Conservation (phyloP, 2,888 invertebrate genomes). For the Nymphalis urticae region DNA sequence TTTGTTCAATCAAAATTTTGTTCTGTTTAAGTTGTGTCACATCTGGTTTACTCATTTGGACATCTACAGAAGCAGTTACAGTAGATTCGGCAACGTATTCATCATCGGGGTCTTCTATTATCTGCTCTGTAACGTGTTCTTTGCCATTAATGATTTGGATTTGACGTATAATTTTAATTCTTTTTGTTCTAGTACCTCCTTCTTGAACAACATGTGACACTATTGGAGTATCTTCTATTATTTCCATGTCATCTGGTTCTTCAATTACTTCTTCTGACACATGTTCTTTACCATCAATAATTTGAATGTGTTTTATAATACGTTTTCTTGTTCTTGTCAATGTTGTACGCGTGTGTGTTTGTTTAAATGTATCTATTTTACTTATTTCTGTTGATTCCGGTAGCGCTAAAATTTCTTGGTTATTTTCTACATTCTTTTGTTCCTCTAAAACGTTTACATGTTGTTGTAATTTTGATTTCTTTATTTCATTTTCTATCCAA, state of each 20-base stretch:
- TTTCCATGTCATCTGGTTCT: constrained; percentile 90
- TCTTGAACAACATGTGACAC: constrained; percentile 42
- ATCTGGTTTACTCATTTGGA: constrained; percentile 11
- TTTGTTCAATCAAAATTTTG: not conserved
- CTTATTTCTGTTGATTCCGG: constrained; percentile 4
- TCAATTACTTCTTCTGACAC: constrained; percentile 91
- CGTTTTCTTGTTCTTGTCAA: constrained; percentile 78
- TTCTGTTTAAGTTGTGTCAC: not conserved
- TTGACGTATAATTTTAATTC: constrained; percentile 84
- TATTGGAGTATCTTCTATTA: constrained; percentile 83
- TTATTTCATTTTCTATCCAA: constrained; percentile 2
- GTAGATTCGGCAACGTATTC: constrained; percentile 38
- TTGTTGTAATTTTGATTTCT: not conserved
- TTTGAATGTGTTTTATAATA: constrained; percentile 87
- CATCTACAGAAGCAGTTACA: constrained; percentile 9
- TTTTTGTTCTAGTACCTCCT: constrained; percentile 60
- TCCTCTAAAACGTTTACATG: not conserved
- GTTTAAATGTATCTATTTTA: not conserved
- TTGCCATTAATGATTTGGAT: constrained; percentile 89
- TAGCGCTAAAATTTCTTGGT: not conserved
- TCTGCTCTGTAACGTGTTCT: constrained; percentile 88
- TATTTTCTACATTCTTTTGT: not conserved
- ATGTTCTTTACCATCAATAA: constrained; percentile 91
- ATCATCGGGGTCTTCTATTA: constrained; percentile 90
- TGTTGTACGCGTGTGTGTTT: constrained; percentile 8